Base-by-base conservation (phyloP, 1,140 invertebrate species). In the Saccostrea glomerata region DNA sequence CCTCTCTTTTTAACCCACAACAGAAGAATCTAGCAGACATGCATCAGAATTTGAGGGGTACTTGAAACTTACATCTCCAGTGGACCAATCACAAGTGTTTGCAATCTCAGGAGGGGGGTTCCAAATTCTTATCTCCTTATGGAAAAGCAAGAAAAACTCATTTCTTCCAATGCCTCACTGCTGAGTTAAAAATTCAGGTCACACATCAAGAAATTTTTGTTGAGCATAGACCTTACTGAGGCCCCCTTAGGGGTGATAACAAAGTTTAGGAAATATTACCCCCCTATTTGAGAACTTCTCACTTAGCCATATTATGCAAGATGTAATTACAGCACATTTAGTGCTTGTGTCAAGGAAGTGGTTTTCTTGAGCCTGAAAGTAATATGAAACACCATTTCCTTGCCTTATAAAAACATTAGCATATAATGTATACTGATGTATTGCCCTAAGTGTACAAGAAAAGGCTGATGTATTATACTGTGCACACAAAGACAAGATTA, bases 141-240 rank as follows among this genome's bases (percentile, higher is more conserved):
- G 70, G 12, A 60, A 23, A 73, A 73, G 23, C n/a, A 25, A 73
- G 25, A 77, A 77, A 77, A 77, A 77, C 70, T 77, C 13, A 77
- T 77, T 77, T 77, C 70, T 77, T 36, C 30, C 30, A 77, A 11
- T 36, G 25, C 25, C 25, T 15, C 25, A 77, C 70, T 77, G 70
- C 70, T 36, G 70, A 77, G 70, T 77, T 77, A 77, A 77, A 77
- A 77, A 77, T 77, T 77, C 70, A 77, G 23, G 70, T 77, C 70
- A 77, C 70, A 77, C 70, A 77, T 77, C 25, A 77, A 4, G 13
- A 77, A 47, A 47, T 47, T 60, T 60, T 63, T 63, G 58, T 63
- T 77, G 23, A 77, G 30, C 70, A 23, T 13, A 20, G 11, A 17
- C 36, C 70, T 15, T 7, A 17, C 25, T 77, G 70, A 77, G 70